Conservation (phyloP, 2,888 invertebrate species). For the Neuroscelio doddi region DNA sequence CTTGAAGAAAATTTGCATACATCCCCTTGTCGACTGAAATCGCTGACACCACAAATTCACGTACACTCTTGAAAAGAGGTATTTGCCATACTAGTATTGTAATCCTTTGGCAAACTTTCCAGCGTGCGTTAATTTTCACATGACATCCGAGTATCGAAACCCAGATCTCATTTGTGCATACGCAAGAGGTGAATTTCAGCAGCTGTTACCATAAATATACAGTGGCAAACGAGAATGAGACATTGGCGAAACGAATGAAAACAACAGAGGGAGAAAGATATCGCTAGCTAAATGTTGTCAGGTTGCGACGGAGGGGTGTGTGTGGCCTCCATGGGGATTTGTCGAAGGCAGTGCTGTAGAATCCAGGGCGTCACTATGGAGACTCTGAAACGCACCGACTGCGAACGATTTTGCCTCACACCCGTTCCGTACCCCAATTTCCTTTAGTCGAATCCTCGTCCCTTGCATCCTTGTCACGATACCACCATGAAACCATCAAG, state of each 20-base stretch:
- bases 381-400: conserved; percentile 30
- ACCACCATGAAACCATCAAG: conserved; percentile 15
- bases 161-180: no score
- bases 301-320: no score
- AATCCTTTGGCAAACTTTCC: no score
- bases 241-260: conserved; percentile 5
- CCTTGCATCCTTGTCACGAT: conserved; percentile 11
- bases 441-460: conserved; percentile 22
- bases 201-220: no score
- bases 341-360: conserved; percentile 15
- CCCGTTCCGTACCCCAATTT: conserved; percentile 41
- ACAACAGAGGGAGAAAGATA: conserved; percentile 16
- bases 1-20: no score
- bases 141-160: no score
- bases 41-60: no score
- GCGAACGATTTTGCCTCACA: conserved; percentile 34
- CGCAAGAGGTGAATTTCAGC: no score
- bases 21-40: no score
- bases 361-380: conserved; percentile 48
- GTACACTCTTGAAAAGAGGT: no score
- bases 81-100: no score
- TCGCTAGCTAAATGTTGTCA: conserved; percentile 16
- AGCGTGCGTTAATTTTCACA: no score
- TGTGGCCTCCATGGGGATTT: conserved; percentile 28
- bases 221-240: neutral